Base-by-base conservation (phyloP, 2,797 vertebrate species). In the Chlorospingus flavigularis region DNA sequence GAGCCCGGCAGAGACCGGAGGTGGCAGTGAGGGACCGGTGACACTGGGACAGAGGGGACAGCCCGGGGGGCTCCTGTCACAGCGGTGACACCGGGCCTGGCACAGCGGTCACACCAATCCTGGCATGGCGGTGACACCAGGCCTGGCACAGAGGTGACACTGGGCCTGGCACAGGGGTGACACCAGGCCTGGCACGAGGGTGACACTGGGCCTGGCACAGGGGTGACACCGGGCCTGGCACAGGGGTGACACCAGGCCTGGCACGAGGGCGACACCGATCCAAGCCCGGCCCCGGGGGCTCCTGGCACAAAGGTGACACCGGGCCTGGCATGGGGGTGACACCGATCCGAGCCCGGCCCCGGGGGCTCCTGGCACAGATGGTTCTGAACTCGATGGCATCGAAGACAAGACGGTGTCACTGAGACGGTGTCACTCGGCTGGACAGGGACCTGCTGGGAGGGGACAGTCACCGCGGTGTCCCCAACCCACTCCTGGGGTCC, bases 331-430 rank as follows among this genome's bases (percentile, higher is more conserved):
- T 8, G 3, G 47, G 3, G 50, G 26, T 51, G 26, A 30, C 50
- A 50, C 48, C 48, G 7, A 7, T 30, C 31, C 45, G 35, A 35
- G 35, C 35, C 35, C 35, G 8, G 35, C 35, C 35, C 35, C 35
- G 35, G 35, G 35, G 35, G 35, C 35, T 35, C 78, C 82, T 70
- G 78, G 92, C 92, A 31, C 33, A 1, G 26, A 81, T 92, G 94
- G 65, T 42, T 92, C 82, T 87, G 92, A 53, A 60, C 37, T 90
- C 82, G 82, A 87, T 92, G 94, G 45, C 65, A 3, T 72, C 73
- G 30, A 63, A 45, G 91, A 63, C 50, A 7, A 58, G 45, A 68
- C 50, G 47, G 7, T 10, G n/a, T 61, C 94, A 66, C 80, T 24
- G 7, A 58, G 45, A 68, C 50, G 47, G 7, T 10, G n/a, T 61